Conservation (phyloP, 2,797 vertebrate species). For the Eremophila alpestris region DNA sequence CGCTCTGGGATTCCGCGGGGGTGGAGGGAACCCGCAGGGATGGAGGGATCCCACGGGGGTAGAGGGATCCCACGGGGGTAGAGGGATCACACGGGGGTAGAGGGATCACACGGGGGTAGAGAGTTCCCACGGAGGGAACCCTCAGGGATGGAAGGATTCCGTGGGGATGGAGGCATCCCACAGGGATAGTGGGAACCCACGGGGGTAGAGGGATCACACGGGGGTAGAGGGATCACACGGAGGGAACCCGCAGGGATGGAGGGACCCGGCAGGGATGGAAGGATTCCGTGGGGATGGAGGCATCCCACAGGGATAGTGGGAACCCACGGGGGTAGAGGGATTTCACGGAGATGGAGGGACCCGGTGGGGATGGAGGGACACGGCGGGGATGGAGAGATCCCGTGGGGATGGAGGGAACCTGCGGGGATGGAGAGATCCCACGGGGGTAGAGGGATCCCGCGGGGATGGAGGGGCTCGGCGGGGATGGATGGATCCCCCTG, state of each 20-base stretch:
- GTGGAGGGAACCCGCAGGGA: background rate
- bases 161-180: background rate
- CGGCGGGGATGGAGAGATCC: background rate
- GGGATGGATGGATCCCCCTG: fast-evolving
- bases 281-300: fast-evolving
- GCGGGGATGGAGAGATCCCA: fast-evolving
- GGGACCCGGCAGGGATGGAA: background rate
- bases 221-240: background rate
- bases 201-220: background rate
- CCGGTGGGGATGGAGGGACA: background rate
- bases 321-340: too few species aligned
- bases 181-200: background rate
- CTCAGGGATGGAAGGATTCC: fast-evolving
- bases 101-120: fast-evolving
- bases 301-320: background rate
- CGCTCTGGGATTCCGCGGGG: background rate
- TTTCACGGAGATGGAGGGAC: background rate
- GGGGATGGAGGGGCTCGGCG: fast-evolving
- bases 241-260: fast-evolving
- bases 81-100: fast-evolving
- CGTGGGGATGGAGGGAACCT: background rate
- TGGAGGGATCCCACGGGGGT: fast-evolving
- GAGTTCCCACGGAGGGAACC: too few species aligned
- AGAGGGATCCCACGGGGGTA: background rate
- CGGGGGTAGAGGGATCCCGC: fast-evolving